Conservation (phyloP, 2,113 vertebrate species). For the Pholis gunnellus region DNA sequence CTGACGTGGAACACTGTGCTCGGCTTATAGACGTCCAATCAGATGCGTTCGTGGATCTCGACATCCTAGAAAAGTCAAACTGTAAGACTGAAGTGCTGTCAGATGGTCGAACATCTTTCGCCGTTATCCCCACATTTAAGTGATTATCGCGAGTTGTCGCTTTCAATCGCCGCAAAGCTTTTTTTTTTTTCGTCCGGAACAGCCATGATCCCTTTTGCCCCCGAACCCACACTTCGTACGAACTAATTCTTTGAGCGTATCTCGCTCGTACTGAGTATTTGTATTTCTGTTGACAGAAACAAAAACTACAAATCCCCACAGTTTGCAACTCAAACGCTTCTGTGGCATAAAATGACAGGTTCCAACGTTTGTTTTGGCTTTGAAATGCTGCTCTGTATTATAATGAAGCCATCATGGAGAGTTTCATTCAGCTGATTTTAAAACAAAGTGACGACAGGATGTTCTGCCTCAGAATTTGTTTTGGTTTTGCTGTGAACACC, state of each 20-base stretch:
- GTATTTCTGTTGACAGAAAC: neutral
- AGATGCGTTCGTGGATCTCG: too few species aligned
- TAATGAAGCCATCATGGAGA: neutral
- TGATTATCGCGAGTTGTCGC: neutral
- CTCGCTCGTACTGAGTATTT: neutral
- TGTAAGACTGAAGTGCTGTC: too few species aligned
- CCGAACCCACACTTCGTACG: fast-evolving
- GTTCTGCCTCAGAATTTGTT: neutral
- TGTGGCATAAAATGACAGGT: neutral
- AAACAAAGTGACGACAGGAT: neutral
- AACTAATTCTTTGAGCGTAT: neutral
- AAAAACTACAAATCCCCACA: neutral
- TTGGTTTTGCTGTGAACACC: slow-evolving; percentile 8
- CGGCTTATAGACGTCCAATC: too few species aligned
- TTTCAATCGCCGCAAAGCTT: neutral
- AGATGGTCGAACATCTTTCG: too few species aligned
- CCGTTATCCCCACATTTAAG: neutral
- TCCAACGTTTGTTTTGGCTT: neutral
- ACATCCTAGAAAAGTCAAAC: too few species aligned
- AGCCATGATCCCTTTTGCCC: neutral
- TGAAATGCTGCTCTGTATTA: neutral
- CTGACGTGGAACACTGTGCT: too few species aligned
- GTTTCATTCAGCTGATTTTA: neutral
- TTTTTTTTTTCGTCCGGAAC: neutral
- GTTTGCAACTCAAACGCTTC: neutral